A percentile compares a stretch with the other conserved stretches of the same genome.
Evolutionary conservation across 2,797 vertebrate genomes (phyloP).

Genomic region (Arremon aurantiirostris): DNA sequence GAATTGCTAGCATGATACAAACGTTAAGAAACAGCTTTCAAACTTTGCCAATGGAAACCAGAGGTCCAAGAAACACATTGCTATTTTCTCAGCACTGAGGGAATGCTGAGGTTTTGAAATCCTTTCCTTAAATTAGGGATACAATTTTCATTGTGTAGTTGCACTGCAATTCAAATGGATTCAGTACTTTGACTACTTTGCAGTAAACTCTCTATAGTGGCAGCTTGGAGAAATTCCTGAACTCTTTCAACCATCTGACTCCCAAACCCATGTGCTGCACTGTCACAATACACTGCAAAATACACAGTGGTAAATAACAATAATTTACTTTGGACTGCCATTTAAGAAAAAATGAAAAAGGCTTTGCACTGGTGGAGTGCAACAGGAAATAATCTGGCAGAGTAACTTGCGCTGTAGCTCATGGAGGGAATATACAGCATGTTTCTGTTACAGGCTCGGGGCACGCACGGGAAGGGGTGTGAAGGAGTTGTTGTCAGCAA

Average conservation of each 20-base stretch:
- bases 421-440: not conserved
- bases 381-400: constrained; percentile 37
- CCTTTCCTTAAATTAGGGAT: not conserved
- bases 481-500: constrained; percentile 52
- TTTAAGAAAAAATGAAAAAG: not conserved
- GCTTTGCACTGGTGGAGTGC: not conserved
- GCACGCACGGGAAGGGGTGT: not conserved
- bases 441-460: not conserved
- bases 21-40: not conserved
- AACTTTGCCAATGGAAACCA: not conserved
- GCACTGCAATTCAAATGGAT: not conserved
- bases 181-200: not conserved
- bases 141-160: not conserved
- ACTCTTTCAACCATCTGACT: not conserved
- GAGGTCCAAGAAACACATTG: not conserved
- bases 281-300: not conserved
- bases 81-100: not conserved
- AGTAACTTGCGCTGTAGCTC: not conserved
- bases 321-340: not conserved
- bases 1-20: not conserved
- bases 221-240: not conserved
- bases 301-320: not conserved
- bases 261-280: not conserved
- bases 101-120: not conserved
- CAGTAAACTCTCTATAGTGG: not conserved